Base-by-base conservation (phyloP, 2,888 invertebrate species). In the Tachystola acroxantha region DNA sequence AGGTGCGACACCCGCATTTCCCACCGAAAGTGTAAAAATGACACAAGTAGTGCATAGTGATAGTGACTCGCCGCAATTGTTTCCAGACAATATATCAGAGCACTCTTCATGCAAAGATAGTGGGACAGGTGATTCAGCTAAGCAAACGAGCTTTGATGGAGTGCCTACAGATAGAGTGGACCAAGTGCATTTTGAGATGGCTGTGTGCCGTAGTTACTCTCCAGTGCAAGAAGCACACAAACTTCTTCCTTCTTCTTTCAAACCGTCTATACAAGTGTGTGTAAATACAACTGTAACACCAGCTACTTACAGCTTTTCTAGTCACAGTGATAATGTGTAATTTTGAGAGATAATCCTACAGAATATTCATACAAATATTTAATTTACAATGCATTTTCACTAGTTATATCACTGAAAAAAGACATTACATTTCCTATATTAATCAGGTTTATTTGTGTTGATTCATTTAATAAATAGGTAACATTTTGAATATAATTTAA, bases 21-120 rank as follows among this genome's bases (percentile, higher is more conserved):
- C 82, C 43, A 64, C 82, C 46, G 82, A 85, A 64, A 74, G 69
- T 65, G 77, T 80, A 53, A 82, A 81, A 72, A 81, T 84, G 82
- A 84, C 80, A 55, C 81, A 80, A 72, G 73, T 82, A 45, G 82
- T 85, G 64, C 79, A 79, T 56, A 84, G 84, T 79, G 87, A 86
- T 52, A 84, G 81, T 77, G 82, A 87, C 46, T 74, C 84, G 9
- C 80, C 86, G 27, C 82, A 82, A 55, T 69, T 85, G 61, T 87
- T 85, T 55, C 75, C 90, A 40, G 93, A 93, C 72, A 92, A 91
- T 69, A 84, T 91, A 62, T 93, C 93, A 3, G 93, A 94, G 64
- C 91, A 92, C 68, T 92, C 92, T 9, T 91, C 91, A 6, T 93
- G 93, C 57, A 94, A 94, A 75, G 94, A 94, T 64, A 93, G 93